Evolutionary conservation across 2,113 vertebrate genomes (phyloP).

Genomic region (Semicossyphus pulcher): DNA sequence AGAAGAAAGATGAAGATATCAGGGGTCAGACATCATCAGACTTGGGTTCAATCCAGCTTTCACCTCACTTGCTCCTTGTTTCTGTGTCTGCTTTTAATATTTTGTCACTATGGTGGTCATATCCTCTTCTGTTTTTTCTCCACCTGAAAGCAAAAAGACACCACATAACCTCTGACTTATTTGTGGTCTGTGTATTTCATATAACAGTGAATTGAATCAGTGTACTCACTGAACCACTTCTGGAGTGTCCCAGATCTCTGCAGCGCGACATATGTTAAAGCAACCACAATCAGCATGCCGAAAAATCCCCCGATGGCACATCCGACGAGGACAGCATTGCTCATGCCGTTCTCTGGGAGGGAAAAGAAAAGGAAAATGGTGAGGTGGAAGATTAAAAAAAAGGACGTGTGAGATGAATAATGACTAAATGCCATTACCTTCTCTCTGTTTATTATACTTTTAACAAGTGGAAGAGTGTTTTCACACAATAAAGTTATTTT

Average conservation of each 20-base stretch:
- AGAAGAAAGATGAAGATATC: neutral
- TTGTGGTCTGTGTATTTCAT: neutral
- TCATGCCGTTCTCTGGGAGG: conserved; percentile 56
- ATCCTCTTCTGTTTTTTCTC: conserved; percentile 61
- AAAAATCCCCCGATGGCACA: conserved; percentile 79
- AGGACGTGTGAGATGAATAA: no score
- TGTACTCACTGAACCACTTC: conserved; percentile 75
- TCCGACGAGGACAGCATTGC: conserved; percentile 64
- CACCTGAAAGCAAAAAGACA: conserved; percentile 57
- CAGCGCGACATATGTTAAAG: conserved; percentile 49
- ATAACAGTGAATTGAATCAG: neutral
- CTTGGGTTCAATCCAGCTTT: neutral
- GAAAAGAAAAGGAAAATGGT: neutral
- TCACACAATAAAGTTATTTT: no score
- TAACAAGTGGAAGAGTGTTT: no score
- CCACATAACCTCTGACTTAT: neutral
- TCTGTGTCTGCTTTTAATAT: conserved; percentile 16
- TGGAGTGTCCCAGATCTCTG: conserved; percentile 70
- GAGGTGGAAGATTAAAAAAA: no score
- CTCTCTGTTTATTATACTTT: no score
- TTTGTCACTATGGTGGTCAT: conserved; percentile 48
- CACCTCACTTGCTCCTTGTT: neutral
- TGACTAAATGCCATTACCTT: no score
- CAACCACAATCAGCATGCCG: conserved; percentile 63
- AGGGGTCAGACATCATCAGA: conserved; percentile 6